phyloP scores from a whole-genome alignment of 1,140 invertebrate species.

The Caenorhabditis remanei region DNA sequence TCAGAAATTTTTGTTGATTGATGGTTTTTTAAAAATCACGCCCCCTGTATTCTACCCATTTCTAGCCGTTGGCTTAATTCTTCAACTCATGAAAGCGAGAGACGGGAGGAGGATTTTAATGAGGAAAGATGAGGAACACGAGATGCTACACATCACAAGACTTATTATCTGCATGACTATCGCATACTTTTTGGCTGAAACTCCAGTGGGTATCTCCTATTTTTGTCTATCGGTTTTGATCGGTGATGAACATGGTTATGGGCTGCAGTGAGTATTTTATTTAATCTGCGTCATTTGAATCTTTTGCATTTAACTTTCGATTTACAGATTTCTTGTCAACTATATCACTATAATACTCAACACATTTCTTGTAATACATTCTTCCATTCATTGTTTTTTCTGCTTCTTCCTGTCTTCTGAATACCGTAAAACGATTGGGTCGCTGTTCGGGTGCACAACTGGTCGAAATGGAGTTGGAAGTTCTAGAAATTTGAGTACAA shows the following conservation, averaged over 20 bases:
- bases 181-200: conserved; percentile 1
- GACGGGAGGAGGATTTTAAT: background rate
- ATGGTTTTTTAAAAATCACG: background rate
- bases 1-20: background rate
- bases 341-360: background rate
- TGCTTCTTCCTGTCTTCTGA: background rate
- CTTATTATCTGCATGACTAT: conserved; percentile 2
- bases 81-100: background rate
- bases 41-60: background rate
- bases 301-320: background rate
- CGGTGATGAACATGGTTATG: background rate
- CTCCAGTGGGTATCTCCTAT: background rate
- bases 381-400: background rate
- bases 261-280: background rate
- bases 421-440: background rate
- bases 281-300: too few species aligned
- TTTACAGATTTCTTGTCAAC: conserved; percentile 4
- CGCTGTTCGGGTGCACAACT: background rate
- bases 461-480: too few species aligned
- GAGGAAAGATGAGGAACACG: background rate
- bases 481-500: too few species aligned
- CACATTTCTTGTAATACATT: background rate
- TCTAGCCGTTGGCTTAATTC: background rate
- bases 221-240: background rate
- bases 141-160: background rate